phyloP scores from a whole-genome alignment of 2,888 invertebrate species.

The Pasiphila rectangulata region DNA sequence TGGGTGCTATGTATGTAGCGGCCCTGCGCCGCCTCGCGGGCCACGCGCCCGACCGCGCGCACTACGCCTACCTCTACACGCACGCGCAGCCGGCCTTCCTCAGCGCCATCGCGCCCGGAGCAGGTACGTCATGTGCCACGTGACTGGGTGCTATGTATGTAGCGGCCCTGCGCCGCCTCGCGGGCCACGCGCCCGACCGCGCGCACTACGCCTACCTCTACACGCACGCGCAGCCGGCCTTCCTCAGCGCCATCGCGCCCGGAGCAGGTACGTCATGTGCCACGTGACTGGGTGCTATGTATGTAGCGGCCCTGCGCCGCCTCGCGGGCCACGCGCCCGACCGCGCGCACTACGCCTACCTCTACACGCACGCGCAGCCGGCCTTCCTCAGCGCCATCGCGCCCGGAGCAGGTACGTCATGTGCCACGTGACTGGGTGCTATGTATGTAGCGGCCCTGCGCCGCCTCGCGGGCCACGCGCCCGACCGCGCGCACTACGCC shows the following conservation, averaged over 20 bases:
- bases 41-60: slow-evolving; percentile 85
- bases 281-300: too few species aligned
- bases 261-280: slow-evolving; percentile 13
- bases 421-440: too few species aligned
- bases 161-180: slow-evolving; percentile 84
- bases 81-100: slow-evolving; percentile 92
- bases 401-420: slow-evolving; percentile 49
- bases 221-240: slow-evolving; percentile 90
- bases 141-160: too few species aligned
- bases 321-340: slow-evolving; percentile 84
- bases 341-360: slow-evolving; percentile 92
- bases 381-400: slow-evolving; percentile 90
- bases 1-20: too few species aligned
- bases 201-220: slow-evolving; percentile 95
- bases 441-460: too few species aligned
- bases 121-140: slow-evolving; percentile 14
- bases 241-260: slow-evolving; percentile 87
- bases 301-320: slow-evolving; percentile 84
- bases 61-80: slow-evolving; percentile 93
- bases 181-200: slow-evolving; percentile 84
- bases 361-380: slow-evolving; percentile 91
- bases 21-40: slow-evolving; percentile 84
- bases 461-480: too few species aligned
- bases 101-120: slow-evolving; percentile 83
- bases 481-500: too few species aligned